A percentile compares a stretch with the other conserved stretches of the same genome.
phyloP scores from a whole-genome alignment of 2,888 invertebrate genomes.

The Oligia fasciuncula region DNA sequence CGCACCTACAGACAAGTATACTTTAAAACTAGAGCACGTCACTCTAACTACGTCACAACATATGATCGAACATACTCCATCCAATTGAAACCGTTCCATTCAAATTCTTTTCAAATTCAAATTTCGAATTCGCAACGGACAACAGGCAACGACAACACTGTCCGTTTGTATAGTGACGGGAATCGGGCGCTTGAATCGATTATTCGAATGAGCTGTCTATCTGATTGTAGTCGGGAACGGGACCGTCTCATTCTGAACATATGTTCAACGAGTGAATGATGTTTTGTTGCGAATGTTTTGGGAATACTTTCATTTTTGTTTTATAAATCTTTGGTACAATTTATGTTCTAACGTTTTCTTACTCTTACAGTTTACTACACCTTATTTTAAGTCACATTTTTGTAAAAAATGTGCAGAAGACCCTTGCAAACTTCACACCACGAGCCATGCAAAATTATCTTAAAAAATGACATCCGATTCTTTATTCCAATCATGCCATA shows the following conservation, averaged over 20 bases:
- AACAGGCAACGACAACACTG: constrained; percentile 76
- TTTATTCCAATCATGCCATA: constrained; percentile 55
- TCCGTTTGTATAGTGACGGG: constrained; percentile 79
- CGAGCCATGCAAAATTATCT: constrained; percentile 25
- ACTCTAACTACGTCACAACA: constrained; percentile 59
- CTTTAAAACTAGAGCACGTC: constrained; percentile 54
- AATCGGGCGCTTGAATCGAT: constrained; percentile 79
- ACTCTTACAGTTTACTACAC: background rate
- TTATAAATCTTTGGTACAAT: background rate
- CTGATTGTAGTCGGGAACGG: constrained; percentile 77
- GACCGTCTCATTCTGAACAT: constrained; percentile 69
- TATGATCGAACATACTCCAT: constrained; percentile 65
- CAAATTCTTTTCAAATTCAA: constrained; percentile 80
- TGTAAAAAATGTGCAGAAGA: background rate
- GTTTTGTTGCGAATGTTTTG: constrained; percentile 61
- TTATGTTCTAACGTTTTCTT: background rate
- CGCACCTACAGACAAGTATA: constrained; percentile 4
- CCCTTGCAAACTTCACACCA: background rate
- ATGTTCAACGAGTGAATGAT: constrained; percentile 66
- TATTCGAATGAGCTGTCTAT: constrained; percentile 82
- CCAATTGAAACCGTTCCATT: constrained; percentile 71
- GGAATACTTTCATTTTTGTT: constrained; percentile 42
- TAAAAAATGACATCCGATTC: constrained; percentile 19
- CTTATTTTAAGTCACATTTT: background rate
- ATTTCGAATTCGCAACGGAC: constrained; percentile 78